These are phyloP conservation scores for Cancer borealis DNA, from an alignment of 2,888 invertebrate species.

Conservation along the genomic window DNA sequence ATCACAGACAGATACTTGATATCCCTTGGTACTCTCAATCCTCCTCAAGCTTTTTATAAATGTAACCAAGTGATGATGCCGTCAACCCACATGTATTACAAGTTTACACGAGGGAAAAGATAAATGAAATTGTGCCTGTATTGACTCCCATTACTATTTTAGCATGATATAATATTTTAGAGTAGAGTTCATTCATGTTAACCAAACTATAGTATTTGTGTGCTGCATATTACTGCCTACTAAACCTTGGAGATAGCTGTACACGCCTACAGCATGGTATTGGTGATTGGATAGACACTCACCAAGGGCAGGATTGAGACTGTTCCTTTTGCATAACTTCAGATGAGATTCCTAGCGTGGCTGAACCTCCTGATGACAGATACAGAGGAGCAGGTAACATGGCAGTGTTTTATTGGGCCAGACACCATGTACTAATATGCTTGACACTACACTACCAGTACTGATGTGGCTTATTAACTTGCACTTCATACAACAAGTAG, in stretches of 20 bases:
- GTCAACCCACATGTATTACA: neutral
- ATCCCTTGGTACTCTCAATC: neutral
- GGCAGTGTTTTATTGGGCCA: neutral
- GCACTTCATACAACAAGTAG: neutral
- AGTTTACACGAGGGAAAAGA: neutral
- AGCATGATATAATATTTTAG: constrained; percentile 47
- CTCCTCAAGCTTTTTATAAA: neutral
- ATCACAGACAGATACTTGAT: neutral
- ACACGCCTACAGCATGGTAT: neutral
- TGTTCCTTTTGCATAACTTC: constrained; percentile 71
- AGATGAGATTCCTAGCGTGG: constrained; percentile 77
- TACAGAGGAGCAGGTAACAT: constrained; percentile 75
- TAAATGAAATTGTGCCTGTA: neutral
- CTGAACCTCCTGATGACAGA: constrained; percentile 73
- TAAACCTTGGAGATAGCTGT: constrained; percentile 20
- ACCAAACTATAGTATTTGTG: constrained; percentile 28
- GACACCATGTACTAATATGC: constrained; percentile 27
- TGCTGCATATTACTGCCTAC: constrained; percentile 46
- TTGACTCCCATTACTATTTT: neutral
- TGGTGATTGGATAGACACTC: neutral
- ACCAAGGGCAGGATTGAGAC: constrained; percentile 49
- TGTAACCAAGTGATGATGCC: neutral
- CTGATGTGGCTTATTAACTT: constrained; percentile 44
- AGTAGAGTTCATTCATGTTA: constrained; percentile 20
- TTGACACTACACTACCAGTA: constrained; percentile 21